Evolutionary conservation across 37 sponge, comb jelly and placozoan species (phyloP), one percentile per base, ranked within the genome.

Genomic region (Agelas oroides): DNA sequence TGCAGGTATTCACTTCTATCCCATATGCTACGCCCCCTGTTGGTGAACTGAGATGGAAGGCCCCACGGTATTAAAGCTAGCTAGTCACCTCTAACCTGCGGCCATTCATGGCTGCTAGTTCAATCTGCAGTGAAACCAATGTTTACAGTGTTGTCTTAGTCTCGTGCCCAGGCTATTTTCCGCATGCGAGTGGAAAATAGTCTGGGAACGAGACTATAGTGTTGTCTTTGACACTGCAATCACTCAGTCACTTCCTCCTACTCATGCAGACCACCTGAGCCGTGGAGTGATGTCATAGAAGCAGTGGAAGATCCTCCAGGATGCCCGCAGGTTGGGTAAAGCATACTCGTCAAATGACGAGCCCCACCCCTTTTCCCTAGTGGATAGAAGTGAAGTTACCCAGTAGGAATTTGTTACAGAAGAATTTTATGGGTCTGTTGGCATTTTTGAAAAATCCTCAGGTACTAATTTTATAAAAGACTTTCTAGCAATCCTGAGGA

Each of bases 11-110:
- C 65, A 59, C 74, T 3, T 80, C 86, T n/a, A 68, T 94, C 20
- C 95, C 95, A 1, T 94, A 94, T 86, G 95, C 89, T 12, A 41
- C 75, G 20, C 86, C 89, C 23, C 89, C 92, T 30, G 77, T 76
- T 23, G 85, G 57, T 27, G 81, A 65, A 1, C 75, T 83, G 17
- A 58, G 95, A 87, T 94, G 90, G 91, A 65, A 83, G 24, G 87
- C 82, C 20, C 90, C 94, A 30, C 58, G 41, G 93, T 93, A 76
- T 68, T 86, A 34, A 5, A 14, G 27, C 62, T 14, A 61, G n/a
- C 25, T 5, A 14, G 27, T 14, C 62, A 61, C 2, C 62, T 25
- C 25, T 27, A 61, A n/a, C n/a, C n/a, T 61, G 62, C 12, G 5
- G 25, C 14, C 3, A 23, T 25, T 27, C 62, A 71, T 28, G 35